Evolutionary conservation across 37 sponge, comb jelly and placozoan species (phyloP), one percentile per base, ranked within the genome.

Genomic region (Cliona cf. orientalis): DNA sequence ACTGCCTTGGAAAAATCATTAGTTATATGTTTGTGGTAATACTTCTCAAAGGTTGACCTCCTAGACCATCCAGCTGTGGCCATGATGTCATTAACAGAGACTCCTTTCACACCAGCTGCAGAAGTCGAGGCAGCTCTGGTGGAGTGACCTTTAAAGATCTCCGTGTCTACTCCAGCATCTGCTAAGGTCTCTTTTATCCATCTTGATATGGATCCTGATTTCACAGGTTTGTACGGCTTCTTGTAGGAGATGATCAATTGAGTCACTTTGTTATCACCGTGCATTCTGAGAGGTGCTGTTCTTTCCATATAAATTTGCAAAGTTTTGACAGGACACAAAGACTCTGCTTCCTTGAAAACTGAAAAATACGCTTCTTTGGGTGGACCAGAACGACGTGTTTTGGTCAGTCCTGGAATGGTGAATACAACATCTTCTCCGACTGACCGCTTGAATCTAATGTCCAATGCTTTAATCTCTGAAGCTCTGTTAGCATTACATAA

Each of bases 111-210:
- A 7, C 5, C 40, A 21, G 78, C 78, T 42, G 74, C 61, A 21
- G 87, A 78, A 1, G 80, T 33, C 26, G 66, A 72, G 38, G 87
- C 87, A 56, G 72, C 38, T 55, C 75, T 23, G 1, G 69, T 79
- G 42, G 80, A 72, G 42, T 79, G 80, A 21, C 75, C 67, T 21
- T 43, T 42, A 58, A 86, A 79, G 2, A 65, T 60, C 5, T 80
- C 41, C 28, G 76, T 62, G 29, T 83, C 67, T 22, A 74, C 55
- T 38, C 84, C 84, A 31, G 84, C 76, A 21, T 64, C 57, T 3
- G 43, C 14, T 28, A 82, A 21, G 3, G 37, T 12, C 25, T 40
- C 72, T 26, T 70, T 70, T 4, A 72, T 41, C 83, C 73, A 71
- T 25, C 83, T 37, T 6, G 65, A 33, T 7, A 79, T 66, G 3